Evolutionary conservation across 2,888 invertebrate species (phyloP).

Genomic region (Drepanosiphum platanoidis): DNA sequence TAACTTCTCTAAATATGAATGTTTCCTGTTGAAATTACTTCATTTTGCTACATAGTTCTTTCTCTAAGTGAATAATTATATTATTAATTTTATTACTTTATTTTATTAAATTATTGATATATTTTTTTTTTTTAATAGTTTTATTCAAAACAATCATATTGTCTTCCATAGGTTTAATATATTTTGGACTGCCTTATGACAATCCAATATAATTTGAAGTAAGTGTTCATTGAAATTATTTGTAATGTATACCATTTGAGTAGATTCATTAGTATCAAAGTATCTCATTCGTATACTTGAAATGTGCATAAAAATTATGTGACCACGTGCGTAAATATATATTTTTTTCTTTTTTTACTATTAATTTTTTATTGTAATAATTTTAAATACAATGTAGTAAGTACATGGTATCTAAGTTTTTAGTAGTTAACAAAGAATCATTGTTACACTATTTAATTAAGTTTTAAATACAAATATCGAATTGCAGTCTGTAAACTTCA

Average conservation of each 20-base stretch:
- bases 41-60: conserved; percentile 8
- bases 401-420: neutral
- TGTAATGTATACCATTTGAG: neutral
- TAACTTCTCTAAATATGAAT: conserved; percentile 9
- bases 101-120: neutral
- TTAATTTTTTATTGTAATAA: neutral
- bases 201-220: conserved; percentile 21
- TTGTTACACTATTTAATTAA: neutral
- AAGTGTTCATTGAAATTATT: neutral
- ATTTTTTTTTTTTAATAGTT: no score
- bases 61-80: neutral
- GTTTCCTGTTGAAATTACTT: conserved; percentile 4
- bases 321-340: neutral
- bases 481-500: neutral
- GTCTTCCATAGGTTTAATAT: conserved; percentile 33
- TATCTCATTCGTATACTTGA: neutral
- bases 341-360: neutral
- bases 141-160: conserved; percentile 24
- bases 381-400: neutral
- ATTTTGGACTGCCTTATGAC: conserved; percentile 18
- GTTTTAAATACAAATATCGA: neutral
- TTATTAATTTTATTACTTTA: neutral
- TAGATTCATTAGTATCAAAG: neutral
- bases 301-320: neutral
- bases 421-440: neutral